phyloP scores from a whole-genome alignment of 1,140 invertebrate species.

The Listronotus oregonensis region DNA sequence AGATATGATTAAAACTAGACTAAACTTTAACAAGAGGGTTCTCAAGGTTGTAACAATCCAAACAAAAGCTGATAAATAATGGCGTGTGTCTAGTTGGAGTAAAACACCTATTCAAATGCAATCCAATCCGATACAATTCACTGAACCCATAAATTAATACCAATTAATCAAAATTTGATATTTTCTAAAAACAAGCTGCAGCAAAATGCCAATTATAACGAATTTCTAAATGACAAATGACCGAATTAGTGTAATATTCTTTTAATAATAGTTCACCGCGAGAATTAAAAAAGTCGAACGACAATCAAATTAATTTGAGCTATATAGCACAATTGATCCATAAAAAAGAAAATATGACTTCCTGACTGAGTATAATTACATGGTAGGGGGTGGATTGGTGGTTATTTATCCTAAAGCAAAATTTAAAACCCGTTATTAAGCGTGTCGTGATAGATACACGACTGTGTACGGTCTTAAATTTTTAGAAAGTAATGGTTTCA shows the following conservation, averaged over 20 bases:
- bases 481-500: constrained; percentile 13
- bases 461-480: constrained; percentile 3
- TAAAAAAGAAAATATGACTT: constrained; percentile 39
- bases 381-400: constrained; percentile 21
- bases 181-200: constrained; percentile 29
- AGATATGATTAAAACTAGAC: too few species aligned
- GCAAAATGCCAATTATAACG: constrained; percentile 33
- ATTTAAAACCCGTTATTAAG: constrained; percentile 29
- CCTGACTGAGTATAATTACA: constrained; percentile 32
- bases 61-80: constrained; percentile 22
- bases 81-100: constrained; percentile 8
- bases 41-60: constrained; percentile 11
- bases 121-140: constrained; percentile 26
- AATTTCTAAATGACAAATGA: constrained; percentile 37
- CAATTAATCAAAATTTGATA: constrained; percentile 36
- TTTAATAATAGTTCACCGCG: constrained; percentile 31
- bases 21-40: constrained; percentile 2
- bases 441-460: constrained; percentile 27
- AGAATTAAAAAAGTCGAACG: constrained; percentile 34
- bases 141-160: constrained; percentile 30
- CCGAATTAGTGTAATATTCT: constrained; percentile 36
- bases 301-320: constrained; percentile 37
- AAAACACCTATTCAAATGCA: constrained; percentile 5
- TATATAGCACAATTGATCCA: constrained; percentile 36
- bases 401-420: constrained; percentile 33